Evolutionary conservation across 2,113 vertebrate genomes (phyloP), one percentile per base, ranked within the genome.

Genomic region (Genyomyrus donnyi): DNA sequence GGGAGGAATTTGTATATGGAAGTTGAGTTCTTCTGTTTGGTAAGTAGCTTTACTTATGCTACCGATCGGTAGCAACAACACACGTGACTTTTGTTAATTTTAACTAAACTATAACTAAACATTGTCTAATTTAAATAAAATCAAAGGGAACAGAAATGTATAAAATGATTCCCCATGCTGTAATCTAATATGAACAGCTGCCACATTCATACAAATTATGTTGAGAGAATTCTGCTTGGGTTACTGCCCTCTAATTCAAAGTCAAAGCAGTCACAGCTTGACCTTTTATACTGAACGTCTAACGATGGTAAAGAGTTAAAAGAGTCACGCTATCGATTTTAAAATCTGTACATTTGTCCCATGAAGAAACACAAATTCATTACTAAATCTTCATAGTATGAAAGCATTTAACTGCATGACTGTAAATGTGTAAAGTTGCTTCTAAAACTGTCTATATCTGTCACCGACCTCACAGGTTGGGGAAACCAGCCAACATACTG

Each of bases 351-450:
- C 8, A 39, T n/a, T 11, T 85, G 3, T 21, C 39, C 45, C 6
- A 48, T 13, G 21, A 85, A 83, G 56, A 83, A 46, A 11, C 24
- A 11, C 27, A 56, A 50, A 49, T 10, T 39, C 39, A 89, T 17
- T 90, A 89, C 89, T 88, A 90, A 90, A 88, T 90, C 90, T 88
- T 83, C 88, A 91, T 88, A 91, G 91, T 92, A 91, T 88, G 91
- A 87, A 90, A 83, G 89, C 89, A 85, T 66, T 90, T 91, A 89
- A 89, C 91, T 83, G 77, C 62, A 92, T 39, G 5, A 80, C 2
- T 91, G 89, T 91, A 93, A 66, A 91, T 89, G 88, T 52, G 90
- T 88, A 88, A 88, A 52, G 15, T 21, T 13, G 7, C 83, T 85
- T 45, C 83, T 85, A 21, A 85, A 45, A 46, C 83, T 85, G 2